A percentile compares a stretch with the other conserved stretches of the same genome.
Conservation (phyloP, 2,113 vertebrate genomes). For the Gopherus flavomarginatus region DNA sequence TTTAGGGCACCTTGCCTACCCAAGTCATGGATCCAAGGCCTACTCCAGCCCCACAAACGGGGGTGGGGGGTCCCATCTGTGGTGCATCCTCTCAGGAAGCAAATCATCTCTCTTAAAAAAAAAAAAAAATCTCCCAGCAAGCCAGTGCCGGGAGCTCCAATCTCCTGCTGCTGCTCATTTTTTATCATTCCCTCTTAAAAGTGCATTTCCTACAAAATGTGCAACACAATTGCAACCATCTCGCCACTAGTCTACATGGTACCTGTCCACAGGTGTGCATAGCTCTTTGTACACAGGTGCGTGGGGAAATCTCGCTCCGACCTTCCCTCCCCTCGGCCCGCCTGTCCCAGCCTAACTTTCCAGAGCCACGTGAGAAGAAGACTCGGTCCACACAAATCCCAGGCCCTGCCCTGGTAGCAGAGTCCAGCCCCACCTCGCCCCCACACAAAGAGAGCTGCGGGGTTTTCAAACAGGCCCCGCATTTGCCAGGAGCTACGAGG, state of each 20-base stretch:
- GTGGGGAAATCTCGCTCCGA: not conserved
- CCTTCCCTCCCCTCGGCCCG: not conserved
- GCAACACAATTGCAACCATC: conserved; percentile 55
- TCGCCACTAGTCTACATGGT: conserved; percentile 6
- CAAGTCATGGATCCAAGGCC: not conserved
- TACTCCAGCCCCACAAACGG: not conserved
- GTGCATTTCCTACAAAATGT: conserved; percentile 78
- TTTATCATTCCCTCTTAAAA: conserved; percentile 58
- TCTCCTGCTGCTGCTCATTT: not conserved
- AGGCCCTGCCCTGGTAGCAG: not conserved
- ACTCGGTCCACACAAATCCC: not conserved
- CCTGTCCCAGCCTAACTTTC: not conserved
- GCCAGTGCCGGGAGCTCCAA: not conserved
- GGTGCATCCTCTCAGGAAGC: not conserved
- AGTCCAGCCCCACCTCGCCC: not conserved
- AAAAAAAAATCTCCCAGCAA: not conserved
- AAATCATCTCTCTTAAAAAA: not conserved
- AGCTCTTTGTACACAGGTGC: conserved; percentile 46
- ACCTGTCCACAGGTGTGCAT: conserved; percentile 70
- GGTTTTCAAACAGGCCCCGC: not conserved
- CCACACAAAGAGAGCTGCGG: not conserved
- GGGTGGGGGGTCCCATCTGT: not conserved
- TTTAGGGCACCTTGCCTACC: no score
- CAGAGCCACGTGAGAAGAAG: not conserved
- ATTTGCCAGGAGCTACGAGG: not conserved